A percentile compares a stretch with the other conserved stretches of the same genome.
These are phyloP conservation scores for Octodon degus DNA, from an alignment of 2,113 vertebrate species.

Conservation along the genomic window DNA sequence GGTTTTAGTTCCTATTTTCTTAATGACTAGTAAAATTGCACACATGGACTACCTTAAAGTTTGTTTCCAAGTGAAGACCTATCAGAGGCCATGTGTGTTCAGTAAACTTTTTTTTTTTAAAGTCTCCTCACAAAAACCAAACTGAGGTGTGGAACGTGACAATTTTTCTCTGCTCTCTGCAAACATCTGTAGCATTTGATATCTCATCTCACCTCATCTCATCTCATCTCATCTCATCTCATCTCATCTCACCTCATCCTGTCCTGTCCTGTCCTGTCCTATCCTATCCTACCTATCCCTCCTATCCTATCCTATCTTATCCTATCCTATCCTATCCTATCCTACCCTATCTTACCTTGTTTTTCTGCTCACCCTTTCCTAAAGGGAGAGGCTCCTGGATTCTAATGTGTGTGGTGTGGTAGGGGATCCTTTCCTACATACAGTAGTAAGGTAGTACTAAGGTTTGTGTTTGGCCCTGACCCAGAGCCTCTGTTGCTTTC, in stretches of 20 bases:
- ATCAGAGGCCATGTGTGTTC: not conserved
- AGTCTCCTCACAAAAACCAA: not conserved
- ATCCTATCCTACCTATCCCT: too few relatives aligned
- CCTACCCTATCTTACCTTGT: not conserved
- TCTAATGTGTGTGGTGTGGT: not conserved
- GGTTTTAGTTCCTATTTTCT: not conserved
- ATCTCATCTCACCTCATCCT: too few relatives aligned
- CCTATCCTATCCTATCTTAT: too few relatives aligned
- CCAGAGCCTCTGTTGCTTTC: not conserved
- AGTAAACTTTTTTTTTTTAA: not conserved
- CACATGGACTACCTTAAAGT: not conserved
- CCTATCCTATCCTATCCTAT: too few relatives aligned
- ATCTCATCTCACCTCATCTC: not conserved
- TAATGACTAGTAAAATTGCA: not conserved
- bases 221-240: not conserved
- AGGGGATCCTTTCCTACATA: too few relatives aligned
- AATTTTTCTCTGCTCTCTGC: not conserved
- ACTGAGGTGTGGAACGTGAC: not conserved
- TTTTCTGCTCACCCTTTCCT: not conserved
- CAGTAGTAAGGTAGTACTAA: accelerated
- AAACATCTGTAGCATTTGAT: not conserved
- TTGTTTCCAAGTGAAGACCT: not conserved
- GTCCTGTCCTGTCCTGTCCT: too few relatives aligned
- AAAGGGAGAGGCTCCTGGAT: not conserved
- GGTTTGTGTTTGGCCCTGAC: not conserved